Conservation (phyloP, 1,140 invertebrate genomes). For the Macrotrachela quadricornifera region DNA sequence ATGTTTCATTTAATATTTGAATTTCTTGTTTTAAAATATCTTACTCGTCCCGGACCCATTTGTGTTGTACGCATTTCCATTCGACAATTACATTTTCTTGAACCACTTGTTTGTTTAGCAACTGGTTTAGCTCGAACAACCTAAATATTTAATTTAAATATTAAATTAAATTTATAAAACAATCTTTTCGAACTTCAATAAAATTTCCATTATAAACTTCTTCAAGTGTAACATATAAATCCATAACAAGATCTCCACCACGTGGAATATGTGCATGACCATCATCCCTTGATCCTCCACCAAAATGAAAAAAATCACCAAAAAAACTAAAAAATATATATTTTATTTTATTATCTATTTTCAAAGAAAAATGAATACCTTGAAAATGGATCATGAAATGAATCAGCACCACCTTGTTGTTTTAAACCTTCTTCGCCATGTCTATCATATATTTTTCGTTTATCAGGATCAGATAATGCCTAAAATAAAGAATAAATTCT, state of each 20-base stretch:
- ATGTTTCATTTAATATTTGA: too few relatives aligned
- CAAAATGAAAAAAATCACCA: conserved; percentile 78
- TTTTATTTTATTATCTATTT: too few relatives aligned
- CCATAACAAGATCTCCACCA: conserved; percentile 78
- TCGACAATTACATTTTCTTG: conserved; percentile 89
- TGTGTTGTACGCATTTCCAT: conserved; percentile 93
- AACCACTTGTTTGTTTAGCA: conserved; percentile 71
- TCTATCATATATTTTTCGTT: conserved; percentile 76
- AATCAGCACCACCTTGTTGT: conserved; percentile 67
- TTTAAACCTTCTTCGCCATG: conserved; percentile 91
- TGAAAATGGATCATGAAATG: conserved; percentile 19
- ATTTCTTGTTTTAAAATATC: too few relatives aligned
- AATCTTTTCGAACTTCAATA: conserved; percentile 40
- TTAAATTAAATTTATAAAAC: too few relatives aligned
- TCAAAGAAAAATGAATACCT: too few relatives aligned
- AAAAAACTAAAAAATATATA: conserved; percentile 64
- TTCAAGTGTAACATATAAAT: conserved; percentile 76
- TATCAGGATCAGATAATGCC: conserved; percentile 74
- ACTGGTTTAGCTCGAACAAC: conserved; percentile 87
- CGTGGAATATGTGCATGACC: conserved; percentile 34
- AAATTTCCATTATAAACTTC: conserved; percentile 92
- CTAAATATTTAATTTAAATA: conserved; percentile 15
- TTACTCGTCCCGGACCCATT: conserved; percentile 61
- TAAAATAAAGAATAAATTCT: conserved; percentile 12
- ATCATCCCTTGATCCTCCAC: conserved; percentile 25